phyloP scores from a whole-genome alignment of 2,888 invertebrate species.

The Eulithis prunata region DNA sequence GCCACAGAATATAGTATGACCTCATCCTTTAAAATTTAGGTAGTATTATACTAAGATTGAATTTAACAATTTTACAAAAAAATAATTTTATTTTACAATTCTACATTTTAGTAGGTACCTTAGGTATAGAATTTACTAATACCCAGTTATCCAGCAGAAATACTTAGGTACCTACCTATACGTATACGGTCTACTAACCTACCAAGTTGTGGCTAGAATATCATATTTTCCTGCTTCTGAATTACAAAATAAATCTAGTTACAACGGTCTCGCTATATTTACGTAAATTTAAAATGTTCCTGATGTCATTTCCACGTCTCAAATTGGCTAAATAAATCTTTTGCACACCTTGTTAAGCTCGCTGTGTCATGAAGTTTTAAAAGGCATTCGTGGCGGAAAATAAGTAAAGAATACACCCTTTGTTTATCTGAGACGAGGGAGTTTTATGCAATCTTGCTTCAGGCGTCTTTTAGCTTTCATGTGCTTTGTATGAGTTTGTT shows the following conservation, averaged over 20 bases:
- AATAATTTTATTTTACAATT: too few relatives aligned
- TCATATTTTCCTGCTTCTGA: background rate
- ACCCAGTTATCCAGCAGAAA: too few relatives aligned
- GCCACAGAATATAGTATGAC: background rate
- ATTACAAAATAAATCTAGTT: slow-evolving; percentile 1
- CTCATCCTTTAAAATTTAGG: too few relatives aligned
- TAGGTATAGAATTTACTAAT: too few relatives aligned
- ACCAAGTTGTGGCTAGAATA: too few relatives aligned
- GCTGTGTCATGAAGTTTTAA: slow-evolving; percentile 18
- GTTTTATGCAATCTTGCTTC: slow-evolving; percentile 54
- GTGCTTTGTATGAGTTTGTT: slow-evolving; percentile 4
- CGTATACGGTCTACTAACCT: too few relatives aligned
- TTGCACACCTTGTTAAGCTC: slow-evolving; percentile 18
- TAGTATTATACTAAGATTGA: too few relatives aligned
- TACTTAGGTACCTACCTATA: too few relatives aligned
- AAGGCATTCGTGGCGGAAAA: slow-evolving; percentile 38
- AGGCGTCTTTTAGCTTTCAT: slow-evolving; percentile 6
- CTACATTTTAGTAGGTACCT: too few relatives aligned
- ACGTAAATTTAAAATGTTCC: background rate
- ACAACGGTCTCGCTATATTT: background rate
- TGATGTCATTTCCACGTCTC: slow-evolving; percentile 1
- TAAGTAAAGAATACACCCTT: slow-evolving; percentile 47
- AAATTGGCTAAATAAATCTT: slow-evolving; percentile 14
- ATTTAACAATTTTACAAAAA: too few relatives aligned
- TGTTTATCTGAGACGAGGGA: slow-evolving; percentile 47